These are phyloP conservation scores for Rhadina sibilatrix DNA, from an alignment of 2,113 vertebrate species.

Conservation along the genomic window DNA sequence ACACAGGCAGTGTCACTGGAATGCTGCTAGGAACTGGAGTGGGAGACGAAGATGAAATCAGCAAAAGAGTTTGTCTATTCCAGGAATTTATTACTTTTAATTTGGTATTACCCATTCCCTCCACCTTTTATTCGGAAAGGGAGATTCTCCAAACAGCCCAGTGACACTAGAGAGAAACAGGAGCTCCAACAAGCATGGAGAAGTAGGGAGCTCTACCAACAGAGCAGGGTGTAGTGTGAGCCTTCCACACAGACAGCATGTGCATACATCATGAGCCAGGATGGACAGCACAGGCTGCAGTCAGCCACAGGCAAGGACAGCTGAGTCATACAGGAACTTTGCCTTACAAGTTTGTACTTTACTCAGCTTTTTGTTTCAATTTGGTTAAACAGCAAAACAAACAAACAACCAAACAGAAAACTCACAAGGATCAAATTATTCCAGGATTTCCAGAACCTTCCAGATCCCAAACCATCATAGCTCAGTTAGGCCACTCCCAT, in stretches of 20 bases:
- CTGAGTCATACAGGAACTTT: neutral
- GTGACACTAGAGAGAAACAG: neutral
- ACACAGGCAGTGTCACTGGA: neutral
- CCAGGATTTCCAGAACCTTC: neutral
- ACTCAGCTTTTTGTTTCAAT: neutral
- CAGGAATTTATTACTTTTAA: neutral
- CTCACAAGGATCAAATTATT: neutral
- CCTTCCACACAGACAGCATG: neutral
- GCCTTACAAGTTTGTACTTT: neutral
- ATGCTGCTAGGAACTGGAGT: neutral
- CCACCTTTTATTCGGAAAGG: neutral
- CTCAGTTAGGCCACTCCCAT: neutral
- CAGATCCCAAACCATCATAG: neutral
- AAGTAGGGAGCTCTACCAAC: neutral
- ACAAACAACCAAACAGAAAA: neutral
- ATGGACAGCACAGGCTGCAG: neutral
- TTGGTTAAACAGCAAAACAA: neutral
- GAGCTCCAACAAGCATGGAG: accelerated
- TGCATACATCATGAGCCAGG: accelerated
- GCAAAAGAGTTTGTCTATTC: neutral
- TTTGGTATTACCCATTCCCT: neutral
- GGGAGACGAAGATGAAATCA: accelerated
- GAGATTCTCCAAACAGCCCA: neutral
- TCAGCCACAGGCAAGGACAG: neutral
- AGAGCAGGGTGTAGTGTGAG: neutral